phyloP scores from a whole-genome alignment of 2,797 vertebrate genomes.

The Lutjanus argentimaculatus region DNA sequence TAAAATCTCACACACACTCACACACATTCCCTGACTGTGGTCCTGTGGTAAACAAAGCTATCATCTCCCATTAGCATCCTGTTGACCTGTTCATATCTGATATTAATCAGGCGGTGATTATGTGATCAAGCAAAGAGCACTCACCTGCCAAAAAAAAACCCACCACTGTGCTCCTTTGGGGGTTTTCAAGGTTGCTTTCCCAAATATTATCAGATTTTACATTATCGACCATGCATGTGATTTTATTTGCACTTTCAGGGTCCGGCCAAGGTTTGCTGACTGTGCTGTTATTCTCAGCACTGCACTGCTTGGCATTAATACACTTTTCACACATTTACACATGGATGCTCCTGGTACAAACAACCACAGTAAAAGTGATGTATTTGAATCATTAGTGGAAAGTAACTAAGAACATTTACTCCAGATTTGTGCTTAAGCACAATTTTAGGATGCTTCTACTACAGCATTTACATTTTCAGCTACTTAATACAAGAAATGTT shows the following conservation, averaged over 20 bases:
- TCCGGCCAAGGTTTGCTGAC: not conserved
- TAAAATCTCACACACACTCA: not conserved
- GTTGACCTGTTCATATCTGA: slow-evolving; percentile 68
- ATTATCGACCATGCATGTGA: not conserved
- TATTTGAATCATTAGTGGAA: not conserved
- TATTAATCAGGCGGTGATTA: slow-evolving; percentile 69
- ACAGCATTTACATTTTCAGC: not conserved
- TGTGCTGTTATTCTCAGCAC: not conserved
- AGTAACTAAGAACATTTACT: not conserved
- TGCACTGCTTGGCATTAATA: not conserved
- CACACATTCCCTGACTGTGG: not conserved
- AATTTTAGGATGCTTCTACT: not conserved
- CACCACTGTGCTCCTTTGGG: not conserved
- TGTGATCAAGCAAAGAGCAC: slow-evolving; percentile 55
- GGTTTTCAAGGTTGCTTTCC: slow-evolving; percentile 32
- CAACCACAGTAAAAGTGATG: not conserved
- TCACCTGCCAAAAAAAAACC: not conserved
- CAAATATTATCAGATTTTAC: slow-evolving; percentile 1
- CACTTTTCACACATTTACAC: not conserved
- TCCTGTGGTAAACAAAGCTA: slow-evolving; percentile 63
- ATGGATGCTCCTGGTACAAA: too few relatives aligned
- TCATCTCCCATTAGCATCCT: slow-evolving; percentile 69
- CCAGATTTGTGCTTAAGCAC: not conserved
- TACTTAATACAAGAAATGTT: not conserved
- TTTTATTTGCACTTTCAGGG: slow-evolving; percentile 9